A percentile compares a stretch with the other conserved stretches of the same genome.
Conservation (phyloP, 2,888 invertebrate genomes). For the Drosophila pseudotakahashii region DNA sequence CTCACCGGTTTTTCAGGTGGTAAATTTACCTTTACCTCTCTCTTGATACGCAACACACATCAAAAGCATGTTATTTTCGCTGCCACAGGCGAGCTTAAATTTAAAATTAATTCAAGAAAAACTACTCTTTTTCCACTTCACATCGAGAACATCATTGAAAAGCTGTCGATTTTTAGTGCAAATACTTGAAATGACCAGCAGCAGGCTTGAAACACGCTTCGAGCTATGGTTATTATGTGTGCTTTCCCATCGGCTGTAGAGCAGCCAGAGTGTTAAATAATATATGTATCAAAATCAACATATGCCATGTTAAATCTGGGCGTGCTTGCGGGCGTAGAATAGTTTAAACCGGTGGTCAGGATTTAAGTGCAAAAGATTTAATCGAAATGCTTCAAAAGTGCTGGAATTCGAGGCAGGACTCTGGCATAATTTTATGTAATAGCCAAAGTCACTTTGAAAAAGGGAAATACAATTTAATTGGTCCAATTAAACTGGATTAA, state of each 20-base stretch:
- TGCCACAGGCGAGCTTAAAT: background rate
- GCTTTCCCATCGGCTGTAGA: background rate
- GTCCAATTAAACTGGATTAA: slow-evolving; percentile 1
- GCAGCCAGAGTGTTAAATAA: slow-evolving; percentile 28
- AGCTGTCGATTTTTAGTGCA: slow-evolving; percentile 18
- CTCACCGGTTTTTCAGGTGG: slow-evolving; percentile 2
- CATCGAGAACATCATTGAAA: slow-evolving; percentile 4
- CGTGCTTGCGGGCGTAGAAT: slow-evolving; percentile 7
- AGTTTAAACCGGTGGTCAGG: slow-evolving; percentile 14
- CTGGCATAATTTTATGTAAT: background rate
- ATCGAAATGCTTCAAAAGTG: slow-evolving; percentile 1
- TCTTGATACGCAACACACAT: background rate
- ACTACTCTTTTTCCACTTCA: slow-evolving; percentile 8
- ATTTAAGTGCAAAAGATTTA: slow-evolving; percentile 20
- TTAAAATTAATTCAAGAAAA: slow-evolving; percentile 13
- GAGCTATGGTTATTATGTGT: slow-evolving; percentile 16
- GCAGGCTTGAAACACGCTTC: slow-evolving; percentile 8
- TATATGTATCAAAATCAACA: slow-evolving; percentile 18
- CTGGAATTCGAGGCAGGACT: background rate
- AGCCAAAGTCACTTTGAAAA: background rate
- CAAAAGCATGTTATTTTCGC: background rate
- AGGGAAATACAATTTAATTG: background rate
- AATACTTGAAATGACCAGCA: slow-evolving; percentile 29
- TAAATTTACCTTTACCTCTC: background rate
- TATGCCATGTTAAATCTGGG: slow-evolving; percentile 20